Evolutionary conservation across 2,888 invertebrate species (phyloP).

Genomic region (Amphiduros pacificus): DNA sequence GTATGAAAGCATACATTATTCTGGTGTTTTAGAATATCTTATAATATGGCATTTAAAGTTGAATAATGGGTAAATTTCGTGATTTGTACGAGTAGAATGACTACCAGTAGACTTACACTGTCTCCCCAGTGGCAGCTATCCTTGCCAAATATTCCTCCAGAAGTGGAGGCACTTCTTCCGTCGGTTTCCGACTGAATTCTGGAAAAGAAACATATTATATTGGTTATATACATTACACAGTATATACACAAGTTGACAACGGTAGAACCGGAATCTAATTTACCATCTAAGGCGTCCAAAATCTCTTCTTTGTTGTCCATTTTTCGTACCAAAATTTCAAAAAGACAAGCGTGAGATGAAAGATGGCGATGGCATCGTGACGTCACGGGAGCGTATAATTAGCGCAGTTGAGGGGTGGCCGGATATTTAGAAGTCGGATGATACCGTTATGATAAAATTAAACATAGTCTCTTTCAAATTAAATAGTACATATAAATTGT

Average conservation of each 20-base stretch:
- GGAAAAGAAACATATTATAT: background rate
- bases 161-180: conserved; percentile 34
- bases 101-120: conserved; percentile 25
- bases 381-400: background rate
- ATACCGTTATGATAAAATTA: too few relatives aligned
- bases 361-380: conserved; percentile 12
- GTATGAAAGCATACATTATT: too few relatives aligned
- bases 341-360: background rate
- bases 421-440: too few relatives aligned
- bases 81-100: too few relatives aligned
- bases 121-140: conserved; percentile 27
- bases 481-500: too few relatives aligned
- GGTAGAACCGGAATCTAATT: conserved; percentile 19
- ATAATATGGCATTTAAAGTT: too few relatives aligned
- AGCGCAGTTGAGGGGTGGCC: background rate
- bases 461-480: too few relatives aligned
- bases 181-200: conserved; percentile 12
- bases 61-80: too few relatives aligned
- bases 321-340: conserved; percentile 8
- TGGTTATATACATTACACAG: too few relatives aligned
- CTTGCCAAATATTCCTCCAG: conserved; percentile 26
- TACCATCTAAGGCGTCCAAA: conserved; percentile 46
- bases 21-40: too few relatives aligned
- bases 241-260: too few relatives aligned
- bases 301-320: conserved; percentile 54